These are phyloP conservation scores for Cheumatopsyche charites DNA, from an alignment of 1,140 invertebrate species.

Conservation along the genomic window DNA sequence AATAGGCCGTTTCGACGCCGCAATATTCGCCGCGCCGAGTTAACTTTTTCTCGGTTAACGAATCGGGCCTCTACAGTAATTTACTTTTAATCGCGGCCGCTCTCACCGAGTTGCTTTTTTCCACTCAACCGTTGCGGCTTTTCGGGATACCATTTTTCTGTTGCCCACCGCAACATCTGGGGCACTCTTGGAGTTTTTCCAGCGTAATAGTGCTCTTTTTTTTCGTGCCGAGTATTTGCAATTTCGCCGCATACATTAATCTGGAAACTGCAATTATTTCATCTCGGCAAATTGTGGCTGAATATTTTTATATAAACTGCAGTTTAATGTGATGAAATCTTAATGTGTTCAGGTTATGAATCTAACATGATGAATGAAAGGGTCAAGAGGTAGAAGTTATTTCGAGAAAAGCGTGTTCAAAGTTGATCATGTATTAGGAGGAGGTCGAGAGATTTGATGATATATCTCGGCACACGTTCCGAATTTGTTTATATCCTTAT, in stretches of 20 bases:
- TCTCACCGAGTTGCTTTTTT: background rate
- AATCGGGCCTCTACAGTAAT: background rate
- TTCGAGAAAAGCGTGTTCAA: too few species aligned
- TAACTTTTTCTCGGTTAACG: background rate
- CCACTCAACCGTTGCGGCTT: background rate
- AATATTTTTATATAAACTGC: too few species aligned
- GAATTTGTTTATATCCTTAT: too few species aligned
- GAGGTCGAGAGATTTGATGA: too few species aligned
- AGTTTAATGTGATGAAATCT: too few species aligned
- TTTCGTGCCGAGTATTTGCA: background rate
- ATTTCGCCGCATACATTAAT: background rate
- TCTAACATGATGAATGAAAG: too few species aligned
- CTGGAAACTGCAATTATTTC: background rate
- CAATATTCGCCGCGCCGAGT: background rate
- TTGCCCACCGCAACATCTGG: background rate
- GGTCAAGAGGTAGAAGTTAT: too few species aligned
- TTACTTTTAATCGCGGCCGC: slow-evolving; percentile 1
- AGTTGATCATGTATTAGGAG: too few species aligned
- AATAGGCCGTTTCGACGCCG: background rate
- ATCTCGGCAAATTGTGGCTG: background rate
- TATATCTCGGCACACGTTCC: too few species aligned
- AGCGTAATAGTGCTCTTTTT: background rate
- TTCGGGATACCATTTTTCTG: background rate
- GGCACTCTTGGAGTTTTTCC: slow-evolving; percentile 6
- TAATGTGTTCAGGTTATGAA: too few species aligned